Percentiles rank a stretch among this genome's conserved stretches.
phyloP scores from a whole-genome alignment of 2,888 invertebrate genomes.

The Drepanosiphum platanoidis region DNA sequence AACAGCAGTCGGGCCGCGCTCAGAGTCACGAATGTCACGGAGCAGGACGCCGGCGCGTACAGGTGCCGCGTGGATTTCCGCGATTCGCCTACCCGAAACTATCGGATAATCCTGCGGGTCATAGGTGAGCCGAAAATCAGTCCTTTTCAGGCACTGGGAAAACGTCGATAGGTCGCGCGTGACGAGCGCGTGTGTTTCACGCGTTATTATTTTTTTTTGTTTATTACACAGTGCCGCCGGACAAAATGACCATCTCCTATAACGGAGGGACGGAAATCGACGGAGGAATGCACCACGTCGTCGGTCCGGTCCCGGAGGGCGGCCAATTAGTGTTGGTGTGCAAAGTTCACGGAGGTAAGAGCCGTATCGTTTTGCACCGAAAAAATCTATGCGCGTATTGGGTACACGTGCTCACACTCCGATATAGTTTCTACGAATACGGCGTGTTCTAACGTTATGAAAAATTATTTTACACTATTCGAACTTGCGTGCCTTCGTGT shows the following conservation, averaged over 20 bases:
- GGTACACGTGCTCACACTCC: too few species aligned
- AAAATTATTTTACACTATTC: too few species aligned
- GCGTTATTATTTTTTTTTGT: too few species aligned
- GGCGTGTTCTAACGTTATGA: too few species aligned
- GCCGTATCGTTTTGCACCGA: too few species aligned
- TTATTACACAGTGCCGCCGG: conserved; percentile 68
- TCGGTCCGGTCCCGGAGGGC: conserved; percentile 70
- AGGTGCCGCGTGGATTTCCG: conserved; percentile 53
- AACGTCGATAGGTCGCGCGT: not conserved
- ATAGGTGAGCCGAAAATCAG: conserved; percentile 26
- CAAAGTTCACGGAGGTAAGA: conserved; percentile 70
- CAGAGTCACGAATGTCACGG: conserved; percentile 39
- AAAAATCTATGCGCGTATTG: too few species aligned
- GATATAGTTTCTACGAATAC: too few species aligned
- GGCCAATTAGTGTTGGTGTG: conserved; percentile 69
- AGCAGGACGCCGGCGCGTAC: conserved; percentile 50
- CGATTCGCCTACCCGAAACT: conserved; percentile 49
- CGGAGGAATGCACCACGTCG: conserved; percentile 63
- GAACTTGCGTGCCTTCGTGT: too few species aligned
- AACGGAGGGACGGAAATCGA: conserved; percentile 66
- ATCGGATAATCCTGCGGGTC: conserved; percentile 46
- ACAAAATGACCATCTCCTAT: conserved; percentile 68
- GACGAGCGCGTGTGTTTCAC: not conserved
- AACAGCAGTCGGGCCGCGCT: conserved; percentile 43
- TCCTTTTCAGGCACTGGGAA: too few species aligned